phyloP scores from a whole-genome alignment of 1,140 invertebrate species.

The Zaprionus capensis region DNA sequence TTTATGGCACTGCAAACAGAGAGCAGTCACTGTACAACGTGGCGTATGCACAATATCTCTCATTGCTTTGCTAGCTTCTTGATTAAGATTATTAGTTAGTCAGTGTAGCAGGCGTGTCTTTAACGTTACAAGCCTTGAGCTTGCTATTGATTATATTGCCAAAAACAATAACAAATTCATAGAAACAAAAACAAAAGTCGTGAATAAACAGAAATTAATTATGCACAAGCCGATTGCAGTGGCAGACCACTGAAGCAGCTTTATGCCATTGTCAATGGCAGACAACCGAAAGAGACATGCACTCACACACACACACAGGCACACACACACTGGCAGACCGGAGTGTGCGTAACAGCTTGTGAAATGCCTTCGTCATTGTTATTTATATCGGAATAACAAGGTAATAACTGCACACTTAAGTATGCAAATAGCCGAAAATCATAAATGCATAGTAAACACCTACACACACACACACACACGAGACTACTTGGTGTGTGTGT shows the following conservation, averaged over 20 bases:
- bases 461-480: conserved; percentile 26
- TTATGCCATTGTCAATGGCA: conserved; percentile 48
- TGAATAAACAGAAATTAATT: conserved; percentile 77
- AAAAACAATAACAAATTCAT: conserved; percentile 68
- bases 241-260: conserved; percentile 31
- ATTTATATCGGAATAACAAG: conserved; percentile 82
- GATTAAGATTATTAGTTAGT: no score
- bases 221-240: conserved; percentile 56
- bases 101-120: neutral
- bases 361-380: conserved; percentile 51
- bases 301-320: neutral
- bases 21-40: neutral
- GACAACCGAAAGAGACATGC: conserved; percentile 22
- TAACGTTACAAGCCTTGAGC: neutral
- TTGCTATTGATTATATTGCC: conserved; percentile 31
- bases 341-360: conserved; percentile 30
- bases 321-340: neutral
- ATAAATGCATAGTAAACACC: conserved; percentile 59
- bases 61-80: neutral
- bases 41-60: conserved; percentile 36
- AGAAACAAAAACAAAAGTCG: conserved; percentile 44
- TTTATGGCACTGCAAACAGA: neutral
- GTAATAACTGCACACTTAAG: conserved; percentile 83
- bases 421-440: conserved; percentile 76
- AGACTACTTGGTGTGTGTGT: conserved; percentile 16